Conservation (phyloP, 23 tunicate genomes). For the Oikopleura dioica region DNA sequence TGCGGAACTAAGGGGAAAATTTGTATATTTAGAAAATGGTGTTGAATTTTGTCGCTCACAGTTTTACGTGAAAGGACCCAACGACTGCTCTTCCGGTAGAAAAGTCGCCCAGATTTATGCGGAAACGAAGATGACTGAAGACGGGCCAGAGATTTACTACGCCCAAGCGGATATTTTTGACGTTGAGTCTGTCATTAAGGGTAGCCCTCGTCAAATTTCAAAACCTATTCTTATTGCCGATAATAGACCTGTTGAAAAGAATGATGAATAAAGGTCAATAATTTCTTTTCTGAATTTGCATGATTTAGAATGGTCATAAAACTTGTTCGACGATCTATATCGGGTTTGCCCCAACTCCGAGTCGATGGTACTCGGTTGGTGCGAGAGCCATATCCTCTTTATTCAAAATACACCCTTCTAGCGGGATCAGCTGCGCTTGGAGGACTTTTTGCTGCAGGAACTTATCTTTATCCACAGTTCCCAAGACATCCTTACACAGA, state of each 20-base stretch:
- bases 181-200: too few species aligned
- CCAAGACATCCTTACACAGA: not conserved
- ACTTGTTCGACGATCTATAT: too few species aligned
- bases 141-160: too few species aligned
- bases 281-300: too few species aligned
- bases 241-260: too few species aligned
- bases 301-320: too few species aligned
- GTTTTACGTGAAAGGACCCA: conserved; percentile 7
- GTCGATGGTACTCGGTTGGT: not conserved
- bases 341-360: not conserved
- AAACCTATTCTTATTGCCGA: too few species aligned
- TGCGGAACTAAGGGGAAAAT: too few species aligned
- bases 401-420: not conserved
- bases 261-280: too few species aligned
- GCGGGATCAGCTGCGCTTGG: not conserved
- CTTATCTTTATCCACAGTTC: not conserved
- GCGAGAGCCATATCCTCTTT: not conserved
- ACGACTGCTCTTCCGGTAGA: not conserved
- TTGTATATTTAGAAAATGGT: not conserved
- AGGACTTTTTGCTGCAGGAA: not conserved
- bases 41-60: not conserved
- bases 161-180: too few species aligned
- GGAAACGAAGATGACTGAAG: not conserved
- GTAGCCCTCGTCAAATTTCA: too few species aligned
- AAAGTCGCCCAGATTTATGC: conserved; percentile 1